Base-by-base conservation (phyloP, 2,797 vertebrate genomes). In the Myoxocephalus aenaeus region DNA sequence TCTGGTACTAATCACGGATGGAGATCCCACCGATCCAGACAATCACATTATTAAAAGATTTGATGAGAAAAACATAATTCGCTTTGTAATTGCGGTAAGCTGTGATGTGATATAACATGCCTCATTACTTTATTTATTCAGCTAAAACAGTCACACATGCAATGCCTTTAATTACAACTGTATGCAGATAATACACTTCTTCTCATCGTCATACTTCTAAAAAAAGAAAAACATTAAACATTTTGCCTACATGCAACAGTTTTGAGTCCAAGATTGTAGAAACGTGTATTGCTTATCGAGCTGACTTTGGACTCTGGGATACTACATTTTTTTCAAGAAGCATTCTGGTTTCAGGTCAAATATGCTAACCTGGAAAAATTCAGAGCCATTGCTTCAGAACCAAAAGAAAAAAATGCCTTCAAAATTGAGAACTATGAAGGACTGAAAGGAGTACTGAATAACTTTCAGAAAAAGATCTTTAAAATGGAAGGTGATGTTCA, bases 1-100 rank as follows among this genome's bases (percentile, higher is more conserved):
- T n/a, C 72, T 97, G 62, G 91, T 96, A 10, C 89, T 97, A 42
- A 97, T 97, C 79, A 97, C 96, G 7, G 96, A 97, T 0, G 96
- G 96, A 63, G 65, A 90, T 25, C 96, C 96, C 27, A 80, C 67
- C 20, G 96, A 97, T 25, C 0, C 0, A 0, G 36, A 91, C 25
- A 0, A 0, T 0, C 0, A 1, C 0, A 27, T 63, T 0, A 77
- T 94, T 10, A 0, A 70, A 1, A 40, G 0, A 15, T 92, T 91
- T 32, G 40, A 90, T 1, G 0, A 73, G 0, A 85, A 86, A 62
- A 79, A 83, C 2, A 95, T 97, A 2, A 78, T 88, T 40, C 95
- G 96, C 48, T 93, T 96, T 70, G 90, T 96, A 79, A 96, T 97
- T 27, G 96, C 93, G 95, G 96, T 97, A 92, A 79, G 92, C n/a